Evolutionary conservation across 2,888 invertebrate genomes (phyloP).

Genomic region (Lamellibrachia satsuma): DNA sequence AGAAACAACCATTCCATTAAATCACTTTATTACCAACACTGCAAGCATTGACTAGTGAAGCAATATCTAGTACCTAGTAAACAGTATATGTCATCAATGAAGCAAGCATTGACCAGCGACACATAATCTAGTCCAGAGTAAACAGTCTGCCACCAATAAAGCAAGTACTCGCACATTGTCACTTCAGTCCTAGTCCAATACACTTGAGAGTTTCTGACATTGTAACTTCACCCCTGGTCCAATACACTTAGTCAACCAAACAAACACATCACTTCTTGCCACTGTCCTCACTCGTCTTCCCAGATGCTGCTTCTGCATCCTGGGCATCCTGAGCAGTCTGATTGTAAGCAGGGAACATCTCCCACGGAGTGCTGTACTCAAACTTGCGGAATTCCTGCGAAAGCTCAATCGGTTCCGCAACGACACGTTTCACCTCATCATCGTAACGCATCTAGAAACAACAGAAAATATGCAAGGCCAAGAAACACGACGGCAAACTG

Average conservation of each 20-base stretch:
- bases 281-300: too few species aligned
- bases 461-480: background rate
- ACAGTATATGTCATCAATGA: background rate
- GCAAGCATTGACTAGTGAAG: background rate
- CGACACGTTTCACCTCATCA: conserved; percentile 94
- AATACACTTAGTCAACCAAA: background rate
- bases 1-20: background rate
- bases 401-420: conserved; percentile 94
- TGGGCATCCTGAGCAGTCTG: conserved; percentile 18
- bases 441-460: conserved; percentile 85
- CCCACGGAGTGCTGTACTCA: conserved; percentile 97
- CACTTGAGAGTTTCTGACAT: background rate
- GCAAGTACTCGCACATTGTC: background rate
- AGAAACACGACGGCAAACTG: too few species aligned
- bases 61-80: background rate
- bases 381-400: conserved; percentile 98
- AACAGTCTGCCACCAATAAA: too few species aligned
- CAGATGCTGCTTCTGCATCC: conserved; percentile 21
- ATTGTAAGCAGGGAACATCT: conserved; percentile 83
- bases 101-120: background rate
- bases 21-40: background rate
- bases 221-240: conserved; percentile 3
- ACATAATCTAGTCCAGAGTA: too few species aligned
- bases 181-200: conserved; percentile 5
- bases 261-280: background rate